Evolutionary conservation across 2,113 vertebrate species (phyloP), one percentile per base, ranked within the genome.

Genomic region (Tachysurus vachellii): DNA sequence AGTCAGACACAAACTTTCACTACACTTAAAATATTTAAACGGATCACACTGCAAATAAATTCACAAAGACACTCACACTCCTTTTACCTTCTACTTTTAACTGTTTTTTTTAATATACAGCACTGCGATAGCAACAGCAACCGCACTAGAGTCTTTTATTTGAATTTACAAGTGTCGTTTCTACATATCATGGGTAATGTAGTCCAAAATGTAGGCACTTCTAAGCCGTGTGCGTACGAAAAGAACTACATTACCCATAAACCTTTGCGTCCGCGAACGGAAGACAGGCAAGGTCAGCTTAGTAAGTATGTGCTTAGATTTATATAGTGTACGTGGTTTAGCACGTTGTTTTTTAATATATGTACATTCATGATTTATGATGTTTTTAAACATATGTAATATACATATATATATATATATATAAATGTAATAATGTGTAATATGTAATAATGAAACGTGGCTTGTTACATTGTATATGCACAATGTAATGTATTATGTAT

Each of bases 171-270:
- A 57, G 19, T 21, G n/a, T 3, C 1, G 28, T 0, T 13, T 23
- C 56, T 53, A 47, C 0, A 56, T 0, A 26, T 77, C 68, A 66
- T 81, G 93, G 91, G 89, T 82, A 93, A 88, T 92, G 93, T 90
- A 91, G 91, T 93, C 80, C 28, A 23, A 10, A 47, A 0, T 9
- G 0, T 0, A 0, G 0, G 21, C 0, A 19, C 11, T 12, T 9
- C 17, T 0, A 5, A 1, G 0, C 0, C 0, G 4, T 23, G 14
- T n/a, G 12, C 17, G 2, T 28, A 5, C 1, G 16, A 0, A 31
- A 26, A 54, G 6, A 85, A 93, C 75, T 90, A 92, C 91, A 92
- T 79, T 86, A 23, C 7, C 93, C 93, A 93, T 1, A 86, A 89
- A 3, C 82, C 10, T 9, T 75, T 89, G 47, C 75, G 5, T 13